These are phyloP conservation scores for Circaetus cinerascens DNA, from an alignment of 2,113 vertebrate genomes.

Conservation along the genomic window DNA sequence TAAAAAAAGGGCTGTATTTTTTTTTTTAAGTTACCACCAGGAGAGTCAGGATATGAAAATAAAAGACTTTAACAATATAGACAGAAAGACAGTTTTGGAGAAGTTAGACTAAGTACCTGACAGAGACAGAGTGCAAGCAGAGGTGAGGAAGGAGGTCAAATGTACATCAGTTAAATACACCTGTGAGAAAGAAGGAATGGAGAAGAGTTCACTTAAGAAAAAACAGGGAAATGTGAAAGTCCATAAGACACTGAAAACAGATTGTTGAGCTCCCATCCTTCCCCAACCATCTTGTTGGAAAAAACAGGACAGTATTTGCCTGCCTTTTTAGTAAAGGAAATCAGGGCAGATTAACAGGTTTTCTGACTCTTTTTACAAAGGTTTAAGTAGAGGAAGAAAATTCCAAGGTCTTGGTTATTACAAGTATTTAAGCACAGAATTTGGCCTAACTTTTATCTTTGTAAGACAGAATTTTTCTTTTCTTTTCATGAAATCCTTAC, in stretches of 20 bases:
- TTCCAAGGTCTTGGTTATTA: not conserved
- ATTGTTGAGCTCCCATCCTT: not conserved
- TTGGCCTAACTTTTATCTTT: not conserved
- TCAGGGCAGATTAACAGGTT: not conserved
- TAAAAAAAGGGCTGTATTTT: not conserved
- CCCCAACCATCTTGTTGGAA: not conserved
- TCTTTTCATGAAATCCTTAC: not conserved
- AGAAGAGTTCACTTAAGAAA: not conserved
- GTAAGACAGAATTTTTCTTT: not conserved
- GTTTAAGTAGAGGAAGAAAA: not conserved
- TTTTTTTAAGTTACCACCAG: not conserved
- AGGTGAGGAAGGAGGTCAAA: constrained; percentile 21
- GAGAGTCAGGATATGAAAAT: constrained; percentile 6
- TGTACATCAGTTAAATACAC: not conserved
- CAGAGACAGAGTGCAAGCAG: not conserved
- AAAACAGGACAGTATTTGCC: not conserved
- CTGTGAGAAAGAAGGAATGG: not conserved
- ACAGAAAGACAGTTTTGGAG: constrained; percentile 25
- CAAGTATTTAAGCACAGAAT: not conserved
- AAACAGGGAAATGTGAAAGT: not conserved
- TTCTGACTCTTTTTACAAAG: not conserved
- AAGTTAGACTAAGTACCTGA: constrained; percentile 14
- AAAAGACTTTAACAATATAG: not conserved
- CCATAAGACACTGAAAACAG: not conserved
- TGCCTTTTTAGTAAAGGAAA: not conserved